Evolutionary conservation across 2,888 invertebrate genomes (phyloP).

Genomic region (Ichneumon xanthorius): DNA sequence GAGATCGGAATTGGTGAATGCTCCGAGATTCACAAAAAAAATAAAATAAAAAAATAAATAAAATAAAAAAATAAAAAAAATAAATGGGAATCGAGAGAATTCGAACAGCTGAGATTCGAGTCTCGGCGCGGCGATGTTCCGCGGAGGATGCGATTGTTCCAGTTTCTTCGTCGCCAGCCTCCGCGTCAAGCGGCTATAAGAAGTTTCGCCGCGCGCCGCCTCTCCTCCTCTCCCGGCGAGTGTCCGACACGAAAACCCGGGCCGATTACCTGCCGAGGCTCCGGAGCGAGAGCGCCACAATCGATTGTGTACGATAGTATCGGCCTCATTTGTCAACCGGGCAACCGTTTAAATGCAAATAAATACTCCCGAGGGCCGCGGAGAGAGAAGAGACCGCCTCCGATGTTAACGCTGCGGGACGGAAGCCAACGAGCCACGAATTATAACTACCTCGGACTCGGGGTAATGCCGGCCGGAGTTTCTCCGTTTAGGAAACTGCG

Average conservation of each 20-base stretch:
- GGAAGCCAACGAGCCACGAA: slow-evolving; percentile 39
- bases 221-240: neutral
- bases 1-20: slow-evolving; percentile 57
- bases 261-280: slow-evolving; percentile 20
- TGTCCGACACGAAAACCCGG: slow-evolving; percentile 12
- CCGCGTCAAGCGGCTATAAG: slow-evolving; percentile 30
- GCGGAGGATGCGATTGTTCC: slow-evolving; percentile 44
- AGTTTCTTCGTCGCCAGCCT: slow-evolving; percentile 5
- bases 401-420: slow-evolving; percentile 54
- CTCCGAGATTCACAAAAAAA: neutral
- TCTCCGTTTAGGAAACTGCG: neutral
- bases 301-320: slow-evolving; percentile 83
- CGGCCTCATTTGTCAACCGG: slow-evolving; percentile 82
- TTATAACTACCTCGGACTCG: neutral
- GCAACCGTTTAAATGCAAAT: slow-evolving; percentile 81
- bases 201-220: slow-evolving; percentile 31
- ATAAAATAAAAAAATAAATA: neutral
- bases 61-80: neutral
- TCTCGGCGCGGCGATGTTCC: neutral
- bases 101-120: slow-evolving; percentile 25
- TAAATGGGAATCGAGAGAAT: neutral
- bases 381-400: slow-evolving; percentile 48
- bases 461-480: neutral
- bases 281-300: slow-evolving; percentile 65
- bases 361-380: slow-evolving; percentile 60